phyloP scores from a whole-genome alignment of 1,140 invertebrate species.

The Bombus balteatus region DNA sequence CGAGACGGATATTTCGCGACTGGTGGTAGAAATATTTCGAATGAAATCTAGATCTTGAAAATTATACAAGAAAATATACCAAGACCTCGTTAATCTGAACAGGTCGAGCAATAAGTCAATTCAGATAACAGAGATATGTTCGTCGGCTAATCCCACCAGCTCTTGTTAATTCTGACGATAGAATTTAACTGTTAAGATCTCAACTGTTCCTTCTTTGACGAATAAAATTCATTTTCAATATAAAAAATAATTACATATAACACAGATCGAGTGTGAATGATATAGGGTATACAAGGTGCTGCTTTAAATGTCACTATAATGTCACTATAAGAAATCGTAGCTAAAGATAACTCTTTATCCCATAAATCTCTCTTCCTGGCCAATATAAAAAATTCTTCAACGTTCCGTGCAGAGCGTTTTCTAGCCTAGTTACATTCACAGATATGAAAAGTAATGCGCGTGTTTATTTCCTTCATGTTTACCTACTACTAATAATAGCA shows the following conservation, averaged over 20 bases:
- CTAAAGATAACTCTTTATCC: background rate
- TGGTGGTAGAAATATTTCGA: background rate
- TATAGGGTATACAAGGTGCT: background rate
- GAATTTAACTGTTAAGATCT: too few species aligned
- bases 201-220: too few species aligned
- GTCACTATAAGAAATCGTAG: too few species aligned
- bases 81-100: too few species aligned
- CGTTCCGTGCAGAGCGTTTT: background rate
- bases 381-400: background rate
- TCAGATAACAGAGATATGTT: too few species aligned
- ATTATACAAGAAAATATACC: too few species aligned
- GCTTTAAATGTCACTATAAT: background rate
- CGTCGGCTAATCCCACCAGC: too few species aligned
- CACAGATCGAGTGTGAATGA: background rate
- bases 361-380: background rate
- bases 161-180: too few species aligned
- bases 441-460: constrained; percentile 32
- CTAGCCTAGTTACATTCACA: background rate
- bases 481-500: constrained; percentile 59
- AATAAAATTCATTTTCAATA: too few species aligned
- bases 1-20: background rate
- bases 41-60: too few species aligned
- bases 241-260: too few species aligned
- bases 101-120: too few species aligned
- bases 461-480: constrained; percentile 51